Evolutionary conservation across 2,888 invertebrate genomes (phyloP), one percentile per base, ranked within the genome.

Genomic region (Melinaea marsaeus): DNA sequence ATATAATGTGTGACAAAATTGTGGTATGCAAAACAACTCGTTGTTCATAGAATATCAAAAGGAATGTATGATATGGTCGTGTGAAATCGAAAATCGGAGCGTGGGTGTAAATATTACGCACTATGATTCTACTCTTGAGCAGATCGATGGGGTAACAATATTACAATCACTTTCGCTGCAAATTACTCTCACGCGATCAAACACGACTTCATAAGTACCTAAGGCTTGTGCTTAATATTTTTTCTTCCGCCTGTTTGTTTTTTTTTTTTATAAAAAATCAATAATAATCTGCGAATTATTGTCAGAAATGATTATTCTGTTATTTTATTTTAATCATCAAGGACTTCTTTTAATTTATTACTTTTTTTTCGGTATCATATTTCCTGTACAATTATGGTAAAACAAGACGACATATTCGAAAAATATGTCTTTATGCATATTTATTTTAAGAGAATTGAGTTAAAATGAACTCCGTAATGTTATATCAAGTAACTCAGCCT

Each of bases 21-120:
- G 76, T 81, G 73, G 76, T 80, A 74, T 74, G 69, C 42, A 46
- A 58, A 72, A 79, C 80, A 78, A 80, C 79, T 79, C 75, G 74
- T 79, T 79, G 75, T 75, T 74, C 79, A 74, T 73, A 72, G 80
- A 61, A 54, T 51, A 61, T 57, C 57, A 61, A 54, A 33, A 64
- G 55, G 58, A 47, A 55, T 47, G 35, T 45, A 56, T 68, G 81
- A 85, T 83, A 80, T 81, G 75, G 79, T 81, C 83, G 85, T 89
- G 86, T 85, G 87, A 87, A 88, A 81, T 80, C 80, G 73, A 82
- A 85, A 88, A 88, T 84, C 82, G 73, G 88, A 88, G 78, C 89
- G 89, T 89, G 89, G 87, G 88, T 85, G 79, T 81, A 59, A 55
- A 65, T 69, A 80, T 85, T 85, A 84, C 83, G 80, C 80, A 79